Base-by-base conservation (phyloP, 1,140 invertebrate species). In the Dreissena rostriformis region DNA sequence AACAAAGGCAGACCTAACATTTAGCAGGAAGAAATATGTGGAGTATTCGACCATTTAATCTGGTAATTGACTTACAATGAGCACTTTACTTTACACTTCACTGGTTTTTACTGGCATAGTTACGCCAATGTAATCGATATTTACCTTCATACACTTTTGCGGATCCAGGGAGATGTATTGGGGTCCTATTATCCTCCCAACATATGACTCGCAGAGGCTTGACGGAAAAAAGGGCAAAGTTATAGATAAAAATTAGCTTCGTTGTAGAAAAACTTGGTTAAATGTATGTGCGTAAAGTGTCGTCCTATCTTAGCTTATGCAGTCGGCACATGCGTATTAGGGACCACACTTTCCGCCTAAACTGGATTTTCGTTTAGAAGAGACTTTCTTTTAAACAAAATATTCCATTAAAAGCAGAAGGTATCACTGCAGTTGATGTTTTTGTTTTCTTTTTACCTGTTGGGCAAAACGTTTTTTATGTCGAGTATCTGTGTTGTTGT, bases 401-500 rank as follows among this genome's bases (percentile, higher is more conserved):
- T 65, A 72, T 84, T 76, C 76, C n/a, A 83, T 8, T 39, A 70
- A 19, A 84, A 86, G 65, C n/a, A 2, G 39, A 39, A 39, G 8
- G 39, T 39, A 8, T 39, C 39, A 8, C 39, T 2, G 39, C 39
- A 39, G 39, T 39, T 39, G 39, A 39, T 39, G 8, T 5, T 39
- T 39, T 39, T 39, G 39, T 39, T 39, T 39, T 39, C 4, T 39
- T 39, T 39, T 39, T 39, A 39, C 39, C 2, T 39, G 39, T 39
- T 39, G 39, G 39, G 2, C 39, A 39, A 39, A 39, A 2, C 2
- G 8, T 39, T 5, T 5, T 39, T 39, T 39, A 39, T 39, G 39
- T 39, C 39, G 39, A 5, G 2, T 39, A 39, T 39, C 2, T 8
- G 39, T 39, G 39, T 39, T 39, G 2, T 2, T 39, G 39, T 39